Evolutionary conservation across 2,113 vertebrate genomes (phyloP), one percentile per base, ranked within the genome.

Genomic region (Strix aluco): DNA sequence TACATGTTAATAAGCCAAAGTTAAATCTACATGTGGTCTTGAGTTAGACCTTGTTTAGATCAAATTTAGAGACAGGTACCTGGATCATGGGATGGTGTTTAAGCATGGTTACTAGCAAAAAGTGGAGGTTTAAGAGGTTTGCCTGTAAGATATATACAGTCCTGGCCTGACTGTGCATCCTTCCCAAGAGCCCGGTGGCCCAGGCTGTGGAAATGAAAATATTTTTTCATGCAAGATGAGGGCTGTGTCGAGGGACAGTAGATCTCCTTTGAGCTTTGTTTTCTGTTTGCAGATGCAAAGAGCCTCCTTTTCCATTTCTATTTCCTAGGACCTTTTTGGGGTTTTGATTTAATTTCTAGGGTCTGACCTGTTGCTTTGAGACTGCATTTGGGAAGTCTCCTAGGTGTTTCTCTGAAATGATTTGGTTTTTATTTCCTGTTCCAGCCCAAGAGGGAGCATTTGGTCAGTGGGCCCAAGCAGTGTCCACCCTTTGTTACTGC

Each of bases 401-500:
- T 21, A 25, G 46, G 32, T 62, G 34, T 80, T 90, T 62, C 58
- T 69, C 63, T 69, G 63, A 42, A 74, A 73, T 36, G 0, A 32
- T 61, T 91, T 81, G 16, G 22, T n/a, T 72, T 87, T 61, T 57
- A 30, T 83, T 93, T 81, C 71, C 75, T 23, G 5, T n/a, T 69
- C 20, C 30, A 62, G 57, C 49, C 74, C n/a, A 46, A 32, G 75
- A 84, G 19, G 59, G 86, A 95, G n/a, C 32, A 36, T 88, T 90
- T 82, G 82, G 79, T 92, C 82, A 94, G 73, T 4, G 16, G 22
- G 12, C 21, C 55, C 15, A 52, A 73, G 69, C 78, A 49, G 36
- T 96, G 95, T 96, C 96, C 95, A 91, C 65, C 81, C 79, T 94
- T 91, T 97, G 88, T 96, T 94, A 81, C 46, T 47, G 27, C 77